These are phyloP conservation scores for Coelopa pilipes DNA, from an alignment of 2,888 invertebrate species.

Conservation along the genomic window DNA sequence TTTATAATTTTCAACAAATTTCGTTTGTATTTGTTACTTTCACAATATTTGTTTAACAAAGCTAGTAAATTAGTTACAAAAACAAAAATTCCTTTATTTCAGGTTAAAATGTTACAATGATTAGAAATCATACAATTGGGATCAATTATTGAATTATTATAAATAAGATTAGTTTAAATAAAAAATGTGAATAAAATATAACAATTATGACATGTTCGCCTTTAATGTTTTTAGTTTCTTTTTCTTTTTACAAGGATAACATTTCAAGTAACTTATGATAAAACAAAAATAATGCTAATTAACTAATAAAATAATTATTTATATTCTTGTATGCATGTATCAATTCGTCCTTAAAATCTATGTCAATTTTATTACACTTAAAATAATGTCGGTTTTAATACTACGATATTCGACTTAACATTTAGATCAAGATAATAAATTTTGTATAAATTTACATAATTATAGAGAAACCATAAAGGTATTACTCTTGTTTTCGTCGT, in stretches of 20 bases:
- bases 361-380: slow-evolving; percentile 15
- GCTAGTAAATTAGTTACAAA: no score
- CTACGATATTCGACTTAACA: slow-evolving; percentile 12
- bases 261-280: slow-evolving; percentile 31
- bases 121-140: no score
- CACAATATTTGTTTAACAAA: not conserved
- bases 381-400: slow-evolving; percentile 10
- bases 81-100: not conserved
- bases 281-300: slow-evolving; percentile 30
- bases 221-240: not conserved
- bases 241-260: slow-evolving; percentile 26
- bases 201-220: no score
- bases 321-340: slow-evolving; percentile 19
- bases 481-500: no score
- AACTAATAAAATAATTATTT: slow-evolving; percentile 12
- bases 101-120: not conserved
- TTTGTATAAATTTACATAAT: slow-evolving; percentile 2
- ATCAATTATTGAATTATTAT: no score
- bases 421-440: not conserved
- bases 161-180: no score
- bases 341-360: slow-evolving; percentile 6
- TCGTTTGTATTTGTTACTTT: not conserved
- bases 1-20: not conserved
- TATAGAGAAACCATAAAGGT: no score
- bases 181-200: no score